These are phyloP conservation scores for Drosophila prosaltans DNA, from an alignment of 1,140 invertebrate genomes.

Conservation along the genomic window DNA sequence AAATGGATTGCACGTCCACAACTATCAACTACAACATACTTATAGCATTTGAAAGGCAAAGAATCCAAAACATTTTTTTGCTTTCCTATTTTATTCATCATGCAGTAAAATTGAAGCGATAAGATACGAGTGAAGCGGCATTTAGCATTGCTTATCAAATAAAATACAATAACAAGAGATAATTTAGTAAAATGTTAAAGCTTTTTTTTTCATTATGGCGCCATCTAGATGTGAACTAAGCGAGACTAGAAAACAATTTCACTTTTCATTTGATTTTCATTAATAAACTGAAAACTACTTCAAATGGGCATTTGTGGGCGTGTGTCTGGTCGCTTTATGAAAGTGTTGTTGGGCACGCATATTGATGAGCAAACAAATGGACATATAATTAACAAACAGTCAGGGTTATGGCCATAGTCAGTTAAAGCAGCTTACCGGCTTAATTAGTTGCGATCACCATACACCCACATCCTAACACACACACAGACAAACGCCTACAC, in stretches of 20 bases:
- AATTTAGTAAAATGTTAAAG: slow-evolving; percentile 7
- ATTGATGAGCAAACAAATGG: slow-evolving; percentile 60
- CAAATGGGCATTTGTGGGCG: slow-evolving; percentile 35
- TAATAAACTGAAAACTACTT: slow-evolving; percentile 37
- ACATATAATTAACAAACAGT: slow-evolving; percentile 58
- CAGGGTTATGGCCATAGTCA: slow-evolving; percentile 50
- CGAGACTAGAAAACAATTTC: neutral
- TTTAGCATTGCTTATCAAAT: slow-evolving; percentile 60
- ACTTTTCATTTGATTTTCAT: slow-evolving; percentile 63
- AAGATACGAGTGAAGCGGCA: slow-evolving; percentile 54
- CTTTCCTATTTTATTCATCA: slow-evolving; percentile 54
- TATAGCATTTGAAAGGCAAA: slow-evolving; percentile 40
- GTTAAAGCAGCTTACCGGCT: slow-evolving; percentile 56
- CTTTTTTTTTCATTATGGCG: slow-evolving; percentile 19
- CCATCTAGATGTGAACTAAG: slow-evolving; percentile 40
- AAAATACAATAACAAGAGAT: slow-evolving; percentile 7
- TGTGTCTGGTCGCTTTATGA: slow-evolving; percentile 60
- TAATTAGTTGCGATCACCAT: slow-evolving; percentile 38
- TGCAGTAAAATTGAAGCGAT: slow-evolving; percentile 61
- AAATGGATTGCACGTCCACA: slow-evolving; percentile 42
- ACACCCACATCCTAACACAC: slow-evolving; percentile 28
- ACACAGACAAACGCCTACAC: slow-evolving; percentile 30
- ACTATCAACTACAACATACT: neutral
- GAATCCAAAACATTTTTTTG: slow-evolving; percentile 43
- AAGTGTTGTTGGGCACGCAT: slow-evolving; percentile 60